These are phyloP conservation scores for Lasioglossum figueresi DNA, from an alignment of 2,888 invertebrate species.

Conservation along the genomic window DNA sequence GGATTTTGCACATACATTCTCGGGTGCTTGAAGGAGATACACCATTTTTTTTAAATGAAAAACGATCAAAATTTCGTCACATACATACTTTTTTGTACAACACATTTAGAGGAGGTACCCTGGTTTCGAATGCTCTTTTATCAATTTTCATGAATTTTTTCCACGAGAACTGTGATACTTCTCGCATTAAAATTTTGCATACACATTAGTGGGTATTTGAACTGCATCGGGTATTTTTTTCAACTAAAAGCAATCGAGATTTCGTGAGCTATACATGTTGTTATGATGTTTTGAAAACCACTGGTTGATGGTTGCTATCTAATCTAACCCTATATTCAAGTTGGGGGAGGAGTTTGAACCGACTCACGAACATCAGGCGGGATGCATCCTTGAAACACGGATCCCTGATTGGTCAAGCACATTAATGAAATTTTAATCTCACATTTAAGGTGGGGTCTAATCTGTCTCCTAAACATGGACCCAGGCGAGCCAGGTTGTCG, in stretches of 20 bases:
- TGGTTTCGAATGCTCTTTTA: too few relatives aligned
- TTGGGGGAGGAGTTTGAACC: neutral
- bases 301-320: too few relatives aligned
- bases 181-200: too few relatives aligned
- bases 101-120: too few relatives aligned
- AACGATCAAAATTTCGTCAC: neutral
- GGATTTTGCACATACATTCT: neutral
- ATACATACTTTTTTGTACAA: neutral
- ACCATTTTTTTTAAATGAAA: neutral
- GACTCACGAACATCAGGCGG: neutral
- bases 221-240: too few relatives aligned
- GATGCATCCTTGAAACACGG: neutral
- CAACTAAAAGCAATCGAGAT: too few relatives aligned
- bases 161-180: too few relatives aligned
- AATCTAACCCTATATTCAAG: neutral
- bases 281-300: neutral
- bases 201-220: too few relatives aligned
- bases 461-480: conserved; percentile 14
- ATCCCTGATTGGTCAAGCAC: neutral
- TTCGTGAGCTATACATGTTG: too few relatives aligned
- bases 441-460: conserved; percentile 1
- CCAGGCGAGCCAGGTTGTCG: neutral
- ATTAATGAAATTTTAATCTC: neutral
- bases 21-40: neutral
- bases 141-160: too few relatives aligned